Conservation (phyloP, 2,797 vertebrate genomes). For the Psittacula echo region DNA sequence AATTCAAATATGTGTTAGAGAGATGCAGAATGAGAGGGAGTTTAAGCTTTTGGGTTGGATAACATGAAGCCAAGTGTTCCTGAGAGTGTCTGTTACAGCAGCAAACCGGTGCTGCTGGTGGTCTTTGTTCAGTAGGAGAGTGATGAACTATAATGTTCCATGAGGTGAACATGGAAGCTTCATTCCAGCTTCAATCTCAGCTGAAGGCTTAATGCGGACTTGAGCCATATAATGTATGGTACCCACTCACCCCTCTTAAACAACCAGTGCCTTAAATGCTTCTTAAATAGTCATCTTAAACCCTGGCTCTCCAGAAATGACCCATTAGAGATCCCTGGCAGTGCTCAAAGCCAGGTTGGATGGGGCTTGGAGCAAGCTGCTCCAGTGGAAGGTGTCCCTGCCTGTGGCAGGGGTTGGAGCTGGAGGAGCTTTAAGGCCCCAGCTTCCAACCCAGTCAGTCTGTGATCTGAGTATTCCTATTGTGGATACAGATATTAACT, state of each 20-base stretch:
- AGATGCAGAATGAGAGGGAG: background rate
- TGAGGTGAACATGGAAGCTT: background rate
- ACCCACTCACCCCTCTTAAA: background rate
- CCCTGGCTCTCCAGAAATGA: background rate
- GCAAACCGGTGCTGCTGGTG: background rate
- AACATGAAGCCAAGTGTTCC: background rate
- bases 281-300: background rate
- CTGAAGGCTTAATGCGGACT: background rate
- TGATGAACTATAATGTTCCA: fast-evolving
- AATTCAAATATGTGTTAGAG: background rate
- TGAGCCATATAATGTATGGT: fast-evolving
- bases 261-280: background rate
- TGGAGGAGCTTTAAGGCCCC: no score
- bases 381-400: no score
- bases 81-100: background rate
- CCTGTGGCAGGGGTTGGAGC: no score
- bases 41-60: background rate
- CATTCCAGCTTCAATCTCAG: background rate
- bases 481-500: fast-evolving
- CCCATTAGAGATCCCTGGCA: background rate
- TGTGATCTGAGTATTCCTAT: background rate
- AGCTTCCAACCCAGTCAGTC: no score
- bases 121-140: background rate
- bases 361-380: no score
- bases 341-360: background rate